Evolutionary conservation across 1,140 invertebrate genomes (phyloP).

Genomic region (Tetranychus cinnabarinus): DNA sequence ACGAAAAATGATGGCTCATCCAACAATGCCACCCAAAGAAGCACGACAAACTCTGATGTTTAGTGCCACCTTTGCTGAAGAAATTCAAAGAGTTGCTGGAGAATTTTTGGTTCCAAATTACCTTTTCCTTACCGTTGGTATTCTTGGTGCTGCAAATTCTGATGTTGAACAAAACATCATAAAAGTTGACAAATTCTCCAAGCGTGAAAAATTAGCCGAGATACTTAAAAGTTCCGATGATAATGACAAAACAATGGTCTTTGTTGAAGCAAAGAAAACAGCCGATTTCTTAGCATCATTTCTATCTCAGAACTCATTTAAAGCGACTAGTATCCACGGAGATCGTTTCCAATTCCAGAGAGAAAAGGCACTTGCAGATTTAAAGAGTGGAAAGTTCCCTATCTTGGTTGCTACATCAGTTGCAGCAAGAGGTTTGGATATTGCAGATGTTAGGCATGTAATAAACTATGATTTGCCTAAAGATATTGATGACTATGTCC

Average conservation of each 20-base stretch:
- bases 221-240: constrained; percentile 33
- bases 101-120: constrained; percentile 35
- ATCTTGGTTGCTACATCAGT: constrained; percentile 77
- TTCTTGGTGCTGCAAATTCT: constrained; percentile 62
- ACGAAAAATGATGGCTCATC: constrained; percentile 11
- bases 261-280: constrained; percentile 65
- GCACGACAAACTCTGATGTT: constrained; percentile 20
- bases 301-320: constrained; percentile 38
- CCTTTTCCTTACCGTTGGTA: constrained; percentile 57
- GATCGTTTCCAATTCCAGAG: constrained; percentile 67
- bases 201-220: constrained; percentile 42
- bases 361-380: constrained; percentile 60
- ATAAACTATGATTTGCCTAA: constrained; percentile 89
- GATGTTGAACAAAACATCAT: constrained; percentile 67
- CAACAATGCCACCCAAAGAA: constrained; percentile 35
- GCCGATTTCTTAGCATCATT: constrained; percentile 64
- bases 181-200: constrained; percentile 43
- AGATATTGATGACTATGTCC: constrained; percentile 89
- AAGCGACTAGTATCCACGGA: constrained; percentile 73
- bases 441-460: constrained; percentile 80
- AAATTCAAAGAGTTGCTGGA: constrained; percentile 25
- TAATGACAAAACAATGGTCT: constrained; percentile 39
- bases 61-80: constrained; percentile 28
- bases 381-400: constrained; percentile 41
- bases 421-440: constrained; percentile 63